These are phyloP conservation scores for Sebastes itinus DNA, from an alignment of 2,797 vertebrate genomes.

Conservation along the genomic window DNA sequence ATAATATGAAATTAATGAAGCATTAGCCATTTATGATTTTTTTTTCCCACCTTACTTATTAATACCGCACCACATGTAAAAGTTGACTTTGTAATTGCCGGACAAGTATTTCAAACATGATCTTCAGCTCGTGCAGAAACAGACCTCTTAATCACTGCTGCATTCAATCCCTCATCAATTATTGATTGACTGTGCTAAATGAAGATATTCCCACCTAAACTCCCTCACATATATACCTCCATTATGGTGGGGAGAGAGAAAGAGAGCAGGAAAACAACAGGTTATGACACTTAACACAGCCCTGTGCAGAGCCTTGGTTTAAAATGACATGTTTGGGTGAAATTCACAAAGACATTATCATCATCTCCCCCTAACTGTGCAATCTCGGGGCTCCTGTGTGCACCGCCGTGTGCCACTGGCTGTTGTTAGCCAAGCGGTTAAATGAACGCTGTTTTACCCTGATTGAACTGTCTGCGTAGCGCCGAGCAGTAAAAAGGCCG, in stretches of 20 bases:
- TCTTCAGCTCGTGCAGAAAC: constrained; percentile 40
- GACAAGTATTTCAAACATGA: constrained; percentile 68
- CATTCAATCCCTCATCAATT: constrained; percentile 48
- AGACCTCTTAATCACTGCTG: constrained; percentile 48
- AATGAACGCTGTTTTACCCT: constrained; percentile 80
- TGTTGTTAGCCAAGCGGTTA: constrained; percentile 75
- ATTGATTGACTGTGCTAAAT: constrained; percentile 40
- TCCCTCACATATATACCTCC: neutral
- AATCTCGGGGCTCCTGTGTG: constrained; percentile 74
- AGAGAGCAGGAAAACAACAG: constrained; percentile 64
- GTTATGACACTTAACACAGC: constrained; percentile 72
- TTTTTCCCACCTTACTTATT: constrained; percentile 72
- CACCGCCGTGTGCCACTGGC: constrained; percentile 54
- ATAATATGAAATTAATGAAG: constrained; percentile 74
- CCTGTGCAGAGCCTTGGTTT: constrained; percentile 69
- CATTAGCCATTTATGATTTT: constrained; percentile 74
- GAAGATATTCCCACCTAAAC: constrained; percentile 29
- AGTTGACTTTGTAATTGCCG: constrained; percentile 73
- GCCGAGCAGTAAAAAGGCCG: constrained; percentile 55
- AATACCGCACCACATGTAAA: constrained; percentile 67
- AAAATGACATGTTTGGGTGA: constrained; percentile 83
- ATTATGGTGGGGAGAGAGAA: constrained; percentile 13
- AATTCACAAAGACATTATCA: constrained; percentile 83
- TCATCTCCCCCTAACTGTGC: constrained; percentile 76
- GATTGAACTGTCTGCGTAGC: constrained; percentile 80